Conservation (phyloP, 2,797 vertebrate species). For the Manis crassicaudata region DNA sequence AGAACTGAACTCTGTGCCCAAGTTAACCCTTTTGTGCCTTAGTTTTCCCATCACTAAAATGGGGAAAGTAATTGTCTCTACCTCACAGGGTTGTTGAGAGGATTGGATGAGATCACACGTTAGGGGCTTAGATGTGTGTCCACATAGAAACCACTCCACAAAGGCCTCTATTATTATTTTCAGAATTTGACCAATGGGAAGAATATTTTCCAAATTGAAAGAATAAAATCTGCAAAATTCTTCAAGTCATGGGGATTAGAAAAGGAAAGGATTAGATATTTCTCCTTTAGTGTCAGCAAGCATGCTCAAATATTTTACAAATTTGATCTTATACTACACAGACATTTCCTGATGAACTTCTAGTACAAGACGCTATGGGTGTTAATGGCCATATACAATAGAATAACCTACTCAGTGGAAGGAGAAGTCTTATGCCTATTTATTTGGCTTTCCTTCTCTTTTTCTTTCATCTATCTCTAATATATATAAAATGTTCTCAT, state of each 20-base stretch:
- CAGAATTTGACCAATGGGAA: not conserved
- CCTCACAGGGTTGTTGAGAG: not conserved
- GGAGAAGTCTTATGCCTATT: not conserved
- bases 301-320: not conserved
- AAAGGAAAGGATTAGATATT: not conserved
- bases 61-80: not conserved
- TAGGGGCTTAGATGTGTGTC: not conserved
- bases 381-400: not conserved
- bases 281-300: not conserved
- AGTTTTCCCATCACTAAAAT: not conserved
- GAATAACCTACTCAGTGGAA: not conserved
- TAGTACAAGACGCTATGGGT: not conserved
- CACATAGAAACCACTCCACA: not conserved
- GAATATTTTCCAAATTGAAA: not conserved
- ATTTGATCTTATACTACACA: not conserved
- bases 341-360: not conserved
- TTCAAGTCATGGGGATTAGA: not conserved
- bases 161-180: not conserved
- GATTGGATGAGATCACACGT: not conserved
- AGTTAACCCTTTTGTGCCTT: not conserved
- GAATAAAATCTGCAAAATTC: not conserved
- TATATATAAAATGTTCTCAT: not conserved
- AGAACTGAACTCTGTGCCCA: not conserved
- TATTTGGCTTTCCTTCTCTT: not conserved
- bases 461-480: not conserved